These are phyloP conservation scores for Lepus europaeus DNA, from an alignment of 2,113 vertebrate genomes.

Conservation along the genomic window DNA sequence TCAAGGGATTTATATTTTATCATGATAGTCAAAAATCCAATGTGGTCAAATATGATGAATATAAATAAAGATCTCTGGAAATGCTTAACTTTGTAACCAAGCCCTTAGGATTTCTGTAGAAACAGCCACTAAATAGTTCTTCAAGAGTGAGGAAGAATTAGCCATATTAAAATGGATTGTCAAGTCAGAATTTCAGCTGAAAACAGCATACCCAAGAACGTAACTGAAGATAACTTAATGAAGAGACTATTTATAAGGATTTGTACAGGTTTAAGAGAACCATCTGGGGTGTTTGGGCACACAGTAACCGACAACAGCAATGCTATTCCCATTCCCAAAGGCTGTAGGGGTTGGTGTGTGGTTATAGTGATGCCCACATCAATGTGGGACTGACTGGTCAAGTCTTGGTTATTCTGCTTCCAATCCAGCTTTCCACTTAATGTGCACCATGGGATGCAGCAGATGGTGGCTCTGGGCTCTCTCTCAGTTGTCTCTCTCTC, in stretches of 20 bases:
- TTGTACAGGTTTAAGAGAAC: constrained; percentile 21
- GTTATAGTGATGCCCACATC: no score
- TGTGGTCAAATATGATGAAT: neutral
- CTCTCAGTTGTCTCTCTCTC: no score
- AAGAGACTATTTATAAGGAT: constrained; percentile 41
- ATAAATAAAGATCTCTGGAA: neutral
- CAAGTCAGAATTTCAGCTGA: constrained; percentile 1
- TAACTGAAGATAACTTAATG: constrained; percentile 6
- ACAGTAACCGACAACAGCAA: neutral
- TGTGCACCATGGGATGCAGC: no score
- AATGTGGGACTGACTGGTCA: no score
- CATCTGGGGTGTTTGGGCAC: neutral
- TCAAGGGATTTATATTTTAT: constrained; percentile 60
- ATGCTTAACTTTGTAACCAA: neutral
- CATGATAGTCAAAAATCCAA: constrained; percentile 21
- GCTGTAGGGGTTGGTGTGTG: neutral
- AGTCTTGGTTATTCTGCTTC: no score
- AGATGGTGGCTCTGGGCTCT: no score
- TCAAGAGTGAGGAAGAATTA: constrained; percentile 34
- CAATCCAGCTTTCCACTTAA: no score
- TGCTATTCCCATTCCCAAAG: neutral
- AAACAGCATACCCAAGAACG: neutral
- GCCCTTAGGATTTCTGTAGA: neutral
- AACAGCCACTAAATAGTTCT: neutral
- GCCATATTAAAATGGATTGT: neutral